Conservation (phyloP, 2,113 vertebrate species). For the Catharus minimus region DNA sequence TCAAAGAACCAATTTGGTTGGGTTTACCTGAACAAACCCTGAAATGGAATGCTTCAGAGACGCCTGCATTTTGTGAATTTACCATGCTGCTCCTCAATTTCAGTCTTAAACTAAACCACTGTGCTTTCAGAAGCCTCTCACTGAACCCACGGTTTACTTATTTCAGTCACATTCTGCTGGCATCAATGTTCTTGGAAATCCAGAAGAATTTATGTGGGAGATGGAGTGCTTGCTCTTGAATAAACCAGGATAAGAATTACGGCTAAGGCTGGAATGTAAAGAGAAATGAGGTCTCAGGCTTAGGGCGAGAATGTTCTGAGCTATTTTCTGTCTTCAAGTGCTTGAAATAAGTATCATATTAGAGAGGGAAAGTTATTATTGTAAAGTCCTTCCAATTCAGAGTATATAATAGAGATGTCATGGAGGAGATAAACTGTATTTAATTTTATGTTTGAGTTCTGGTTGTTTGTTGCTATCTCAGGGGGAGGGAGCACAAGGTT, state of each 20-base stretch:
- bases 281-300: background rate
- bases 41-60: background rate
- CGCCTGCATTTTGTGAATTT: background rate
- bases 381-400: background rate
- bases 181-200: constrained; percentile 29
- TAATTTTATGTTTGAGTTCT: constrained; percentile 12
- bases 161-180: constrained; percentile 9
- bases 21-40: background rate
- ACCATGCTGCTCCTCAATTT: background rate
- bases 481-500: background rate
- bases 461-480: background rate
- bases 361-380: background rate
- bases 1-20: background rate
- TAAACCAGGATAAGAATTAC: constrained; percentile 24
- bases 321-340: constrained; percentile 8
- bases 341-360: background rate
- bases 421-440: constrained; percentile 15
- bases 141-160: background rate
- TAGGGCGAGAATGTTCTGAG: constrained; percentile 18
- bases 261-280: background rate
- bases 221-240: constrained; percentile 23
- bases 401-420: background rate
- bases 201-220: constrained; percentile 36
- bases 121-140: background rate
- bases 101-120: background rate